Conservation (phyloP, 2,888 invertebrate species). For the Aleiodes testaceus region DNA sequence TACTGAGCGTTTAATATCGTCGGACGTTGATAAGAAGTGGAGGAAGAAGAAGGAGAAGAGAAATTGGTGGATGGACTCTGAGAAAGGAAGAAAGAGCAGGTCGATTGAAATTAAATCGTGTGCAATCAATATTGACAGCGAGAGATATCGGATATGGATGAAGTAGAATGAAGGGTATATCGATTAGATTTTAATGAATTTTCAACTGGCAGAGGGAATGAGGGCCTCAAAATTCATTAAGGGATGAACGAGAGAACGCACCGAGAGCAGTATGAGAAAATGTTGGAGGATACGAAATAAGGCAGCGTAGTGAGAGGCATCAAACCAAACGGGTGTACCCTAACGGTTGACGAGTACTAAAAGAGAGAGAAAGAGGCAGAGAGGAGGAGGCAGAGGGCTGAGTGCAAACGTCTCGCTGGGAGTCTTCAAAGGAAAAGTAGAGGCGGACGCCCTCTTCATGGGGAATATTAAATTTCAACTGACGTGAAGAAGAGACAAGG, state of each 20-base stretch:
- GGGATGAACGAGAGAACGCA: conserved; percentile 47
- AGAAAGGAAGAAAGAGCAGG: conserved; percentile 5
- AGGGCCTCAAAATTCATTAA: conserved; percentile 61
- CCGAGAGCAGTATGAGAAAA: conserved; percentile 52
- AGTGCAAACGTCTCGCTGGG: conserved; percentile 42
- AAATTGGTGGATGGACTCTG: conserved; percentile 16
- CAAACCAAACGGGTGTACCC: conserved; percentile 33
- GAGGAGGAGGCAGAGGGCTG: conserved; percentile 51
- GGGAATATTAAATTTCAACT: conserved; percentile 64
- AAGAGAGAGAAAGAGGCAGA: conserved; percentile 42
- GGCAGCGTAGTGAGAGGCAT: conserved; percentile 39
- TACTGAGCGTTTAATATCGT: conserved; percentile 39
- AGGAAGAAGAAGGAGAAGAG: background rate
- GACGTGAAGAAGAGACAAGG: background rate
- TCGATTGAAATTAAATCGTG: conserved; percentile 53
- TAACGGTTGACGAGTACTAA: conserved; percentile 39
- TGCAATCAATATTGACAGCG: conserved; percentile 49
- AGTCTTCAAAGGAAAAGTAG: conserved; percentile 53
- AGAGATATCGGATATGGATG: conserved; percentile 44
- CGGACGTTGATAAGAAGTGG: conserved; percentile 12
- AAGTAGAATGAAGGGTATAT: conserved; percentile 27
- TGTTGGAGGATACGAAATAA: conserved; percentile 45
- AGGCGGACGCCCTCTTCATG: conserved; percentile 43
- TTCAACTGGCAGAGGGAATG: conserved; percentile 44
- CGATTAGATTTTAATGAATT: conserved; percentile 58